A percentile compares a stretch with the other conserved stretches of the same genome.
These are phyloP conservation scores for Amphiprion ocellaris DNA, from an alignment of 2,113 vertebrate species.

Conservation along the genomic window DNA sequence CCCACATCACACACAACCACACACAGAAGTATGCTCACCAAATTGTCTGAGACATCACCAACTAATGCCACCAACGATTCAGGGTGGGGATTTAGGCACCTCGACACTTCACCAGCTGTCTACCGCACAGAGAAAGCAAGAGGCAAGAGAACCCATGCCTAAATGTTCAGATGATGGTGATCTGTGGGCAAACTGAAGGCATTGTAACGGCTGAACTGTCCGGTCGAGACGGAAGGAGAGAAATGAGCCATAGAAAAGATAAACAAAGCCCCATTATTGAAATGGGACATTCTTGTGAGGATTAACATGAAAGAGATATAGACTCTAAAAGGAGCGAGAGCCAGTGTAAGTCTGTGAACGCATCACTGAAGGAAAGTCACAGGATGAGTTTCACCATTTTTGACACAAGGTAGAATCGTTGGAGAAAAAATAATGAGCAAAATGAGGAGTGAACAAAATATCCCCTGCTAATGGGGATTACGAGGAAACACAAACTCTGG, in stretches of 20 bases:
- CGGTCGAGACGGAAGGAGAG: background rate
- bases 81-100: background rate
- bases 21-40: background rate
- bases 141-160: conserved; percentile 15
- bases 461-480: conserved; percentile 11
- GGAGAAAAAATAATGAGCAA: background rate
- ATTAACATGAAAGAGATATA: conserved; percentile 34
- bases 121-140: background rate
- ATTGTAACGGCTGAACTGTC: conserved; percentile 31
- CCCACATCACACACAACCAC: conserved; percentile 13
- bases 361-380: background rate
- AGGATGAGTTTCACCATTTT: conserved; percentile 4
- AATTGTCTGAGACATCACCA: background rate
- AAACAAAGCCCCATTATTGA: conserved; percentile 28
- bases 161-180: conserved; percentile 24
- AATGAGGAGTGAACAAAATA: background rate
- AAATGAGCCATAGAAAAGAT: conserved; percentile 17
- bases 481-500: background rate
- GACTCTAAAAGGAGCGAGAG: background rate
- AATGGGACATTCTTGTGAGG: conserved; percentile 28
- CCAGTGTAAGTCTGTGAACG: background rate
- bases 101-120: conserved; percentile 3
- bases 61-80: background rate
- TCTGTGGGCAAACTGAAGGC: conserved; percentile 32
- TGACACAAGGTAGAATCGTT: background rate